Evolutionary conservation across 1,140 invertebrate species (phyloP).

Genomic region (Melanaphis sacchari): DNA sequence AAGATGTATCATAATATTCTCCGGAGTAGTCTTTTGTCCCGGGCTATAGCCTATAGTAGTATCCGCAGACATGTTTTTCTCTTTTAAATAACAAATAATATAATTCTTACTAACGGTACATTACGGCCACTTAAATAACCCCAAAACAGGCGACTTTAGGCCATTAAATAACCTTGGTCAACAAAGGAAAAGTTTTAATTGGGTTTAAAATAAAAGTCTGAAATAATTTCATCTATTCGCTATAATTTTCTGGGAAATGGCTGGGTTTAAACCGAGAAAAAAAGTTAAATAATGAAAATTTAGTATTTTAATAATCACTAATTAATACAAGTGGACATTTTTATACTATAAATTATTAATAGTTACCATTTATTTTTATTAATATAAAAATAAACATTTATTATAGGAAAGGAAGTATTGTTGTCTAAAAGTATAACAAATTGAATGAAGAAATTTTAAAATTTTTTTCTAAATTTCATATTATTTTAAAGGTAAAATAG

Average conservation of each 20-base stretch:
- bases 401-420: background rate
- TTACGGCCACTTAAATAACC: slow-evolving; percentile 32
- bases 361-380: background rate
- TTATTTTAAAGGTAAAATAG: background rate
- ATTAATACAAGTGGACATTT: background rate
- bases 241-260: background rate
- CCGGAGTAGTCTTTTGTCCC: background rate
- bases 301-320: background rate
- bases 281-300: slow-evolving; percentile 15
- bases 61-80: background rate
- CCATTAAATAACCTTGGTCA: background rate
- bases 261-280: background rate
- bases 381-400: background rate
- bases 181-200: slow-evolving; percentile 46
- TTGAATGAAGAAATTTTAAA: background rate
- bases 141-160: background rate
- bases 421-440: background rate
- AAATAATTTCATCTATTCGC: slow-evolving; percentile 26
- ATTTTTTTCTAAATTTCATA: background rate
- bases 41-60: background rate
- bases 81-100: background rate
- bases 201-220: background rate
- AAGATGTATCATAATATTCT: background rate
- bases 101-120: slow-evolving; percentile 35
- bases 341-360: background rate